phyloP scores from a whole-genome alignment of 2,797 vertebrate species.

The Sebastes iracundus region DNA sequence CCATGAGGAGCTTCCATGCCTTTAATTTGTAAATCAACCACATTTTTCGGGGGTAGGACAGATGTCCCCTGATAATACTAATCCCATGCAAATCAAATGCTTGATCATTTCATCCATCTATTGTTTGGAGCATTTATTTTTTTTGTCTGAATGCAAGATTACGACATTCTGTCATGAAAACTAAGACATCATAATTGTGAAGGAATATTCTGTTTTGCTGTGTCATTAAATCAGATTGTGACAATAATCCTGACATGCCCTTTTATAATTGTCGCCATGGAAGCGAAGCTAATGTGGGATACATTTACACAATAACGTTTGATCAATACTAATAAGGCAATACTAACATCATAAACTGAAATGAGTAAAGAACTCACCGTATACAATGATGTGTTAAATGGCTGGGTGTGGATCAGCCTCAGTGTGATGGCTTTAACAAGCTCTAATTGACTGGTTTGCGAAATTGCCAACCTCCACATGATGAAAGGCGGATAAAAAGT shows the following conservation, averaged over 20 bases:
- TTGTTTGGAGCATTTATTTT: background rate
- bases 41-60: background rate
- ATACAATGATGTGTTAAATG: constrained; percentile 31
- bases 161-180: background rate
- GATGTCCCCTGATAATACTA: constrained; percentile 26
- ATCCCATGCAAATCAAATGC: constrained; percentile 40
- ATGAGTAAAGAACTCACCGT: background rate
- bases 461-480: constrained; percentile 69
- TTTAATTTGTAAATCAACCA: constrained; percentile 26
- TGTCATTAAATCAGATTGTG: background rate
- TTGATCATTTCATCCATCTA: constrained; percentile 13
- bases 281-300: background rate
- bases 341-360: background rate
- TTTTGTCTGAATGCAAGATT: background rate
- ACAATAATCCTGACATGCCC: background rate
- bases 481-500: constrained; percentile 77
- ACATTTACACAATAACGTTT: background rate
- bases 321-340: background rate
- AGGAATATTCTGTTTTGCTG: background rate
- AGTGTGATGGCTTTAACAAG: constrained; percentile 52
- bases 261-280: background rate
- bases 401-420: constrained; percentile 29
- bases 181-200: background rate
- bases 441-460: constrained; percentile 74
- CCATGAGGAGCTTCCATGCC: background rate